phyloP scores from a whole-genome alignment of 2,888 invertebrate species.

The Meiosimyza decipiens region DNA sequence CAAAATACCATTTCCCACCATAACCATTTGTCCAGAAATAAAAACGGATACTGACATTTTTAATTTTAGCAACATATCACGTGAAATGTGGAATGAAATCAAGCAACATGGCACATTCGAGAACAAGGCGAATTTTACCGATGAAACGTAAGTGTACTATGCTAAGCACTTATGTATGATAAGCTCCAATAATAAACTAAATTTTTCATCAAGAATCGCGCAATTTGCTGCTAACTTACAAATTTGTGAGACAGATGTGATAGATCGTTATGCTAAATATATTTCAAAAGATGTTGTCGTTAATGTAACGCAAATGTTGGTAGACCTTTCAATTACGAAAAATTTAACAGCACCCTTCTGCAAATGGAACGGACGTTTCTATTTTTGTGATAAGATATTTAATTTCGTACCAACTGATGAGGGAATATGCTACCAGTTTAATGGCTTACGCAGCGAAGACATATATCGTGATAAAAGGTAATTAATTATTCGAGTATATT shows the following conservation, averaged over 20 bases:
- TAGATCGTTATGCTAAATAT: conserved; percentile 50
- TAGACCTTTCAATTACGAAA: conserved; percentile 57
- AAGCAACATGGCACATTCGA: conserved; percentile 41
- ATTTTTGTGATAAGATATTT: conserved; percentile 60
- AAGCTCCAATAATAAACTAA: background rate
- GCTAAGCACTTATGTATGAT: background rate
- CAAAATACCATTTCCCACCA: conserved; percentile 62
- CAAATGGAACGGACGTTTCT: conserved; percentile 61
- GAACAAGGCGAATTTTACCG: conserved; percentile 43
- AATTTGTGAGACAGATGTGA: conserved; percentile 61
- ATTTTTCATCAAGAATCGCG: conserved; percentile 46
- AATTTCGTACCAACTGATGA: conserved; percentile 63
- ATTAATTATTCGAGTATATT: background rate
- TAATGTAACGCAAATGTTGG: conserved; percentile 52
- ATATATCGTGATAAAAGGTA: conserved; percentile 57
- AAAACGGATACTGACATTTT: conserved; percentile 61
- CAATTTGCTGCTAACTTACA: conserved; percentile 60
- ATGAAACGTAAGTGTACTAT: conserved; percentile 46
- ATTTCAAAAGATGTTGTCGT: conserved; percentile 48
- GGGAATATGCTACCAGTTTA: conserved; percentile 65
- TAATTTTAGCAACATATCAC: conserved; percentile 56
- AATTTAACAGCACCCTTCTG: conserved; percentile 62
- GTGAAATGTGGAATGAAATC: conserved; percentile 49
- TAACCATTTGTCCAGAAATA: conserved; percentile 64
- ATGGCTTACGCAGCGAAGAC: conserved; percentile 58